Percentiles rank a stretch among this genome's conserved stretches.
phyloP scores from a whole-genome alignment of 2,888 invertebrate species.

The Harpagoxenus sublaevis region DNA sequence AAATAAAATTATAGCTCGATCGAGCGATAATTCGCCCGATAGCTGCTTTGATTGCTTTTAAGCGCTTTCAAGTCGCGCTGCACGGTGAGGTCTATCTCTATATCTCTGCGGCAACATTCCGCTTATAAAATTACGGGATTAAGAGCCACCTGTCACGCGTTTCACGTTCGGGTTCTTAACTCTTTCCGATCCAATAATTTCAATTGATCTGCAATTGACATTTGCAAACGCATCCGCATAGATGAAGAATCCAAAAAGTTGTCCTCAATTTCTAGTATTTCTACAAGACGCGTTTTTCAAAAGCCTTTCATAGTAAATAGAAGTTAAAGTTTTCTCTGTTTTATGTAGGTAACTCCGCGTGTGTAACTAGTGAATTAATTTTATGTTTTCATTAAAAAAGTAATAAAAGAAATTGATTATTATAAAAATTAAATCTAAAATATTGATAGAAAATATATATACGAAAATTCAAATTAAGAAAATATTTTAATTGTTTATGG shows the following conservation, averaged over 20 bases:
- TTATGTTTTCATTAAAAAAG: background rate
- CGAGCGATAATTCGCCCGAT: conserved; percentile 11
- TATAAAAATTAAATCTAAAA: background rate
- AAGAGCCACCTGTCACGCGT: conserved; percentile 22
- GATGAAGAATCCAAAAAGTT: background rate
- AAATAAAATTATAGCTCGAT: conserved; percentile 35
- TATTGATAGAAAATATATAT: background rate
- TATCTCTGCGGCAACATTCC: conserved; percentile 1
- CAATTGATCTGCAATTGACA: conserved; percentile 2
- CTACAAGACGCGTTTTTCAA: background rate
- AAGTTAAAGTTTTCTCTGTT: background rate
- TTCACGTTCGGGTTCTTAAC: conserved; percentile 9
- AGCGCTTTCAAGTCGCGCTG: background rate
- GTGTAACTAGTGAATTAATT: background rate
- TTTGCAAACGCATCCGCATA: background rate
- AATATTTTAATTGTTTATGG: conserved; percentile 4
- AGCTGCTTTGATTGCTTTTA: conserved; percentile 20
- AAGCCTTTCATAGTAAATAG: background rate
- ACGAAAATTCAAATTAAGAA: background rate
- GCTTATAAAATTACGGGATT: conserved; percentile 32
- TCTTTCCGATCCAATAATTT: conserved; percentile 19
- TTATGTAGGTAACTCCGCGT: background rate
- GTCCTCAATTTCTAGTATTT: background rate
- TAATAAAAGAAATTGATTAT: background rate
- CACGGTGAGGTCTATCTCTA: background rate